phyloP scores from a whole-genome alignment of 1,140 invertebrate species.

The Phymorhynchus buccinoides region DNA sequence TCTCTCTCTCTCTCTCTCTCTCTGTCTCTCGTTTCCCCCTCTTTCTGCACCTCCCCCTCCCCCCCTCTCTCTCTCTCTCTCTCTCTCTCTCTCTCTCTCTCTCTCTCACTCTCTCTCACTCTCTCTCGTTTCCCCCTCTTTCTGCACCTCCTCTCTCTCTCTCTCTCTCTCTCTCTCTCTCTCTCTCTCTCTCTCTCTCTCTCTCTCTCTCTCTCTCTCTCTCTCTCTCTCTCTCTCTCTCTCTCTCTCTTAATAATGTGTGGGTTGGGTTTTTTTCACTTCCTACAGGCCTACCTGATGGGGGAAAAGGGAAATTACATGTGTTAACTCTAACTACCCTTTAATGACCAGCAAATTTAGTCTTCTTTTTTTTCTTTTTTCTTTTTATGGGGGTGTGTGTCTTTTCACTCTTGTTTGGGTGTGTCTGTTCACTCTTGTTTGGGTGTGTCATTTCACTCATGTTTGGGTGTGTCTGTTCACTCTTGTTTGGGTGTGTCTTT shows the following conservation, averaged over 20 bases:
- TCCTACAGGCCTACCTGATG: slow-evolving; percentile 73
- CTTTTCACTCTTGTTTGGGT: too few relatives aligned
- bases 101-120: neutral
- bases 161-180: neutral
- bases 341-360: too few relatives aligned
- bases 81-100: neutral
- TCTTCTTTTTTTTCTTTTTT: too few relatives aligned
- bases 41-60: neutral
- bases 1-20: neutral
- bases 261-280: neutral
- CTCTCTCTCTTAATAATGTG: neutral
- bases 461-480: too few relatives aligned
- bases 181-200: neutral
- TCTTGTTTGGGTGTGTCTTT: too few relatives aligned
- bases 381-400: too few relatives aligned
- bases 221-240: neutral
- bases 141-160: neutral
- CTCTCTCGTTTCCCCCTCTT: neutral
- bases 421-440: too few relatives aligned
- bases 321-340: too few relatives aligned
- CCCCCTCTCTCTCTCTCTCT: neutral
- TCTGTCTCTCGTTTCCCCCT: neutral
- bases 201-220: neutral
- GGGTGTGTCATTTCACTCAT: too few relatives aligned
- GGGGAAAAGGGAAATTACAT: slow-evolving; percentile 93